Evolutionary conservation across 2,888 invertebrate species (phyloP).

Genomic region (Pyrrhia umbra): DNA sequence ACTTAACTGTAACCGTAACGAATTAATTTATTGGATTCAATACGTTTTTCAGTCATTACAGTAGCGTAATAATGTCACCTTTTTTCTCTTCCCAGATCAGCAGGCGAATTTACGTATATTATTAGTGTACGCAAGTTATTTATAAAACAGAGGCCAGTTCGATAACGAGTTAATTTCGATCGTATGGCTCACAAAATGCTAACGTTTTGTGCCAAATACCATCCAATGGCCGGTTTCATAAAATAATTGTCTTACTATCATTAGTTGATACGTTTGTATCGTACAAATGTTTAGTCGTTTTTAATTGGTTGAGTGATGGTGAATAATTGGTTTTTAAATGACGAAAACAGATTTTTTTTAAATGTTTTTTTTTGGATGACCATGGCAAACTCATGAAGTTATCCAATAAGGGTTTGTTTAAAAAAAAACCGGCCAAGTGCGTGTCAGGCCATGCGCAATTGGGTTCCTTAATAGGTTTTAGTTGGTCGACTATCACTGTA

Average conservation of each 20-base stretch:
- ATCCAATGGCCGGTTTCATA: constrained; percentile 26
- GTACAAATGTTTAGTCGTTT: constrained; percentile 14
- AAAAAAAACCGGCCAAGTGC: no score
- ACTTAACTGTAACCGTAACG: no score
- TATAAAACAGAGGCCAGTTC: constrained; percentile 48
- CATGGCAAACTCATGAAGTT: no score
- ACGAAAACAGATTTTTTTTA: no score
- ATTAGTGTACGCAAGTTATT: constrained; percentile 37
- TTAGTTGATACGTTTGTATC: constrained; percentile 17
- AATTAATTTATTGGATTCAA: no score
- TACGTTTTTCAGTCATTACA: neutral
- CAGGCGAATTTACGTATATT: constrained; percentile 39
- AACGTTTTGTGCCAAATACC: constrained; percentile 51
- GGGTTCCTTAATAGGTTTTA: no score
- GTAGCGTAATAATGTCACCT: constrained; percentile 23
- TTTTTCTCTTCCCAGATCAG: constrained; percentile 36
- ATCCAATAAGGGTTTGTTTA: no score
- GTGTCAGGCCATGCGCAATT: no score
- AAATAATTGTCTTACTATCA: constrained; percentile 40
- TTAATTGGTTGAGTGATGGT: constrained; percentile 19
- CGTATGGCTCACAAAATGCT: constrained; percentile 39
- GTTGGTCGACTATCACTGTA: no score
- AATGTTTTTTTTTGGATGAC: constrained; percentile 4
- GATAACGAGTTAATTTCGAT: constrained; percentile 50
- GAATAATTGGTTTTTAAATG: neutral